Evolutionary conservation across 2,888 invertebrate genomes (phyloP), one percentile per base, ranked within the genome.

Genomic region (Dromius quadrimaculatus): DNA sequence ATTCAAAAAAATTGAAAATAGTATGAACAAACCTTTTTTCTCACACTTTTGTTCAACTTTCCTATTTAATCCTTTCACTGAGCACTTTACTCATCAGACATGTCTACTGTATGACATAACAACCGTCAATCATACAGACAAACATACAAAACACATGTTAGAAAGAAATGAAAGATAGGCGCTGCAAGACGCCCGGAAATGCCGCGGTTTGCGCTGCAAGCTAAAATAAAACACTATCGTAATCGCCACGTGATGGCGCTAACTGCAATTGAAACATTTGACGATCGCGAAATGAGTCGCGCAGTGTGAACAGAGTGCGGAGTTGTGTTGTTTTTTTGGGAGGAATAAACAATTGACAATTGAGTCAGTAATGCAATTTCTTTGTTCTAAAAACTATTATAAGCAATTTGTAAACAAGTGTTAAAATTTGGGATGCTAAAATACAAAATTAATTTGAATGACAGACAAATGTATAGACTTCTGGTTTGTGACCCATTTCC

Each of bases 161-260:
- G 50, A 54, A 28, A 54, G 50, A 54, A 28, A 54, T 9, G 28
- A 23, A 9, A 19, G 9, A 47, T 57, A 43, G 43, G 28, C 19
- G 20, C 34, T 62, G 22, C 23, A 41, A 15, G 62, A 22, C 38
- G 62, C 62, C 62, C 62, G 62, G 62, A 62, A 62, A 62, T 62
- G 62, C 62, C 62, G 11, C 59, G 22, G 20, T 47, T n/a, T 47
- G 32, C 59, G 62, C 62, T 62, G 62, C 38, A 59, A 13, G 38
- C 41, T 41, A 62, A 62, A 62, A 62, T 62, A 62, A 62, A 62
- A 62, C 62, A 59, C 50, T 23, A 54, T 54, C 50, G 50, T 28
- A 28, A 36, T 54, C 11, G 50, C 50, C 17, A 59, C 28, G 17
- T 17, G 34, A 59, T 38, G 59, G 50, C 34, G 59, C 34, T 34